phyloP scores from a whole-genome alignment of 2,888 invertebrate genomes.

The Terebella lapidaria region DNA sequence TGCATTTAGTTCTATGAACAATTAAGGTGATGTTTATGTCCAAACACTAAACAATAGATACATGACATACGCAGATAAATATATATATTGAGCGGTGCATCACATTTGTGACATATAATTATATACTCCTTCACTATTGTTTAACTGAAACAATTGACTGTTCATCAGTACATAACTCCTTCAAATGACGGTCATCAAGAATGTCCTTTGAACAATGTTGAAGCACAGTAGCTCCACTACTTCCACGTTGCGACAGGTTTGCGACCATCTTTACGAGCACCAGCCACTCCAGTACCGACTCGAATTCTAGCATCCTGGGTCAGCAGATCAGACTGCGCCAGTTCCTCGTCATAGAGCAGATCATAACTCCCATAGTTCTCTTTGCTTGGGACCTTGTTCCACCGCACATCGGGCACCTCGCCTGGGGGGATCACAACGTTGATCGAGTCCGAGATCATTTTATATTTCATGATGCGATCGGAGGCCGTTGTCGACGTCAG shows the following conservation, averaged over 20 bases:
- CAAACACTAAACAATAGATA: no score
- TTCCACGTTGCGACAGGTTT: slow-evolving; percentile 21
- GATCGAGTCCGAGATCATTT: slow-evolving; percentile 86
- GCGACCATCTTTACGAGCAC: slow-evolving; percentile 4
- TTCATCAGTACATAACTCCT: no score
- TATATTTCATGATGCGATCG: slow-evolving; percentile 88
- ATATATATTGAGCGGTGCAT: no score
- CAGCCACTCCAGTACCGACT: slow-evolving; percentile 16
- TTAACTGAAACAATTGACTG: no score
- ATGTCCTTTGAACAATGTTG: no score
- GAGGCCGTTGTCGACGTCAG: slow-evolving; percentile 89
- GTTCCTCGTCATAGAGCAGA: slow-evolving; percentile 52
- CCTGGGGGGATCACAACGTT: slow-evolving; percentile 84
- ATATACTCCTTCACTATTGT: no score
- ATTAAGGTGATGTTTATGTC: no score
- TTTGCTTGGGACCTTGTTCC: slow-evolving; percentile 47
- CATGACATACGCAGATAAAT: no score
- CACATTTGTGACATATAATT: no score
- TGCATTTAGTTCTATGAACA: no score
- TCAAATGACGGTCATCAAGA: no score
- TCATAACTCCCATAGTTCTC: slow-evolving; percentile 51
- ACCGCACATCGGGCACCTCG: slow-evolving; percentile 70
- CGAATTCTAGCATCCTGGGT: slow-evolving; percentile 16
- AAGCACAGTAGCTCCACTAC: no score
- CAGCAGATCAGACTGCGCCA: slow-evolving; percentile 33